Conservation (phyloP, 1,140 invertebrate species). For the Pogonomyrmex barbatus region DNA sequence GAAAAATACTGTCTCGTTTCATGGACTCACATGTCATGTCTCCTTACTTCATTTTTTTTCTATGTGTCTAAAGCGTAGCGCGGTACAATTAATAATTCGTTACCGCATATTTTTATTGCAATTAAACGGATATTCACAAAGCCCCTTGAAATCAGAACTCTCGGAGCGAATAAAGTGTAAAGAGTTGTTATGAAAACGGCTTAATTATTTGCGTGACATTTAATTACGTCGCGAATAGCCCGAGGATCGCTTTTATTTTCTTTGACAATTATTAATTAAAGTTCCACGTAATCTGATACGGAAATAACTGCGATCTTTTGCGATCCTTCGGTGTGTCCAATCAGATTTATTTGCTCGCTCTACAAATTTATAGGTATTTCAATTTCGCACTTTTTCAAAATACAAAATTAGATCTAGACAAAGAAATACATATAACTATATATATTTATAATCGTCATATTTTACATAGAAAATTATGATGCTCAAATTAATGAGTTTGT, state of each 20-base stretch:
- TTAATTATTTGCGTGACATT: slow-evolving; percentile 59
- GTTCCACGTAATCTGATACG: neutral
- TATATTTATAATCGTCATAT: neutral
- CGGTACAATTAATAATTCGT: slow-evolving; percentile 32
- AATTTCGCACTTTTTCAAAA: neutral
- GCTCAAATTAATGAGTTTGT: neutral
- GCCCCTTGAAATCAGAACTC: slow-evolving; percentile 42
- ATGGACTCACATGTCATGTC: neutral
- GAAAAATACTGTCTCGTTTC: neutral
- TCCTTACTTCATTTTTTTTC: slow-evolving; percentile 8
- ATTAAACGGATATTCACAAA: slow-evolving; percentile 51
- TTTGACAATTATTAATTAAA: slow-evolving; percentile 46
- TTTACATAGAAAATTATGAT: neutral
- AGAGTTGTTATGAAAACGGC: slow-evolving; percentile 50
- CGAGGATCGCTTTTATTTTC: slow-evolving; percentile 9
- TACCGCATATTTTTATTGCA: slow-evolving; percentile 19
- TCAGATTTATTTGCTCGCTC: neutral
- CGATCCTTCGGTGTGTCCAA: neutral
- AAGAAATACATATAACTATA: neutral
- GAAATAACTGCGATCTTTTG: slow-evolving; percentile 7
- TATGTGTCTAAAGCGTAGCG: neutral
- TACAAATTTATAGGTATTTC: slow-evolving; percentile 14
- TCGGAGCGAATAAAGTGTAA: slow-evolving; percentile 32
- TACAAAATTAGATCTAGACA: neutral
- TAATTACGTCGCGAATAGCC: slow-evolving; percentile 38